phyloP scores from a whole-genome alignment of 2,888 invertebrate genomes.

The Macroteleia sp. region DNA sequence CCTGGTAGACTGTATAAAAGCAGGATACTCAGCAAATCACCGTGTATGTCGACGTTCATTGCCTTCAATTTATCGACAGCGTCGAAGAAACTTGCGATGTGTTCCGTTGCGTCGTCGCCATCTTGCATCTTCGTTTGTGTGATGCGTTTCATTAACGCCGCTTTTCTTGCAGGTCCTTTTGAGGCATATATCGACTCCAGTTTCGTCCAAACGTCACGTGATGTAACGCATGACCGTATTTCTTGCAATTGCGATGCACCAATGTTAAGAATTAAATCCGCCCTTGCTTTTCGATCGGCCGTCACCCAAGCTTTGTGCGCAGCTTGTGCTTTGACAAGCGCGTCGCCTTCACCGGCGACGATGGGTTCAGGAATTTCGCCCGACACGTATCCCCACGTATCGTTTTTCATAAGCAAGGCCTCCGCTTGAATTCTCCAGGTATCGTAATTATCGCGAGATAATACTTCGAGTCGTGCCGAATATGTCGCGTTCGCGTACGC shows the following conservation, averaged over 20 bases:
- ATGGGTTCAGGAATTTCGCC: conserved; percentile 3
- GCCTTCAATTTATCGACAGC: conserved; percentile 38
- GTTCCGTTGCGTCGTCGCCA: conserved; percentile 17
- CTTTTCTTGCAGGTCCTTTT: conserved; percentile 26
- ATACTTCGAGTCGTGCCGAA: too few relatives aligned
- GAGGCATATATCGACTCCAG: conserved; percentile 7
- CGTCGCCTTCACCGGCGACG: not conserved
- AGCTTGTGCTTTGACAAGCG: not conserved
- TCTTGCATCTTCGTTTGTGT: conserved; percentile 32
- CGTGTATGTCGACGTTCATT: conserved; percentile 17
- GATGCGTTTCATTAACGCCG: conserved; percentile 15
- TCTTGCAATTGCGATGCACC: conserved; percentile 24
- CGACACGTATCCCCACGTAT: conserved; percentile 23
- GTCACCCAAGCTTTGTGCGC: conserved; percentile 1
- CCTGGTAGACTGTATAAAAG: conserved; percentile 12
- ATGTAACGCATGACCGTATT: conserved; percentile 2
- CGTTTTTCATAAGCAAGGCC: too few relatives aligned
- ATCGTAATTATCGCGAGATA: too few relatives aligned
- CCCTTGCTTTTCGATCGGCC: conserved; percentile 1
- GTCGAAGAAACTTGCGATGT: conserved; percentile 33
- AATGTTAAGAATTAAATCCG: conserved; percentile 22
- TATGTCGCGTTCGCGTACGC: too few relatives aligned
- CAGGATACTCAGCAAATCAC: conserved; percentile 22
- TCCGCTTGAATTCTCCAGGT: too few relatives aligned
- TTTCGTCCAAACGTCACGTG: conserved; percentile 16